Evolutionary conservation across 2,113 vertebrate genomes (phyloP), one percentile per base, ranked within the genome.

Genomic region (Promerops cafer): DNA sequence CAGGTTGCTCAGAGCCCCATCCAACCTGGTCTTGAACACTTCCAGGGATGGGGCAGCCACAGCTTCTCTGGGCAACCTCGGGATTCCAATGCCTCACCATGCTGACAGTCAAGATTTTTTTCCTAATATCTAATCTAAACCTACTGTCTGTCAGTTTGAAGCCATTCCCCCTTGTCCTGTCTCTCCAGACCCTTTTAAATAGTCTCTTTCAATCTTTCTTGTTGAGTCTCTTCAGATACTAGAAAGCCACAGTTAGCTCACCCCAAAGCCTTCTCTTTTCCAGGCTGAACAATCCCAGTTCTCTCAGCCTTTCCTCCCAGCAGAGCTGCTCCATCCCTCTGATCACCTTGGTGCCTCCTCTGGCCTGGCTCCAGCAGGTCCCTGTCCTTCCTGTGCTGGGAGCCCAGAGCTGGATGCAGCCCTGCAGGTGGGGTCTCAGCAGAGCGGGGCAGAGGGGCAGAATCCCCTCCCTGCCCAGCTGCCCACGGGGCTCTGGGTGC

Each of bases 261-360:
- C 10, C 7, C 9, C 23, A 22, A 0, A n/a, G 15, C 8, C 22
- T 53, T 4, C 18, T 37, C 37, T 69, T 0, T 3, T 13, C 39
- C 72, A 78, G 33, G 0, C 15, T 7, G 44, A 37, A 23, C 18
- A 87, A 11, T 0, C 22, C 17, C 13, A 59, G 0, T 5, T 66
- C 35, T 50, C 53, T 1, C 53, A 59, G 9, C 37, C 16, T 47
- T 39, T 54, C 49, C 49, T 37, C 59, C 3, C 1, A 26, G 42
- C 19, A 75, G 60, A 65, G 26, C 16, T 49, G 42, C 24, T 65
- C 42, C 70, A 65, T 11, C 35, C 42, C 60, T 66, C 24, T 75
- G 35, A 35, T 75, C 23, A 3, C 3, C 24, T 39, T 4, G 82
- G 12, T 47, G 19, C 4, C 60, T 40, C 9, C 82, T 40, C 30